Conservation (phyloP, 1,140 invertebrate species). For the Acromyrmex heyeri region DNA sequence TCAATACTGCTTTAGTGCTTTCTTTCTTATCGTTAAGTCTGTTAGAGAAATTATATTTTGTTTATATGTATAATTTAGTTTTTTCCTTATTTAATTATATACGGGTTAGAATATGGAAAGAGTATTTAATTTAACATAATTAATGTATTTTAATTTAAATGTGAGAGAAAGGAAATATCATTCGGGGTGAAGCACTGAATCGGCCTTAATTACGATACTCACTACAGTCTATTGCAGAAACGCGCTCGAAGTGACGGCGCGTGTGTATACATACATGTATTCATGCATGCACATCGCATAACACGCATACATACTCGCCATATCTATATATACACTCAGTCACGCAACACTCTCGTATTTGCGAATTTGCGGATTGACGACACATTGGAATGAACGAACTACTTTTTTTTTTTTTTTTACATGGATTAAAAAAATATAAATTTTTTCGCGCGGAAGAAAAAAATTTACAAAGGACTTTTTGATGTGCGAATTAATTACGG, state of each 20-base stretch:
- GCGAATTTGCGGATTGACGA: constrained; percentile 25
- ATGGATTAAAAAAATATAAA: neutral
- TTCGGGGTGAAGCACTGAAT: constrained; percentile 31
- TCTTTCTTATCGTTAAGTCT: constrained; percentile 5
- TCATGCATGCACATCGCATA: constrained; percentile 25
- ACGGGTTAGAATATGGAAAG: neutral
- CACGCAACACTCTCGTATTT: constrained; percentile 22
- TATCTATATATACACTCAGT: neutral
- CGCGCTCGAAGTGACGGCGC: constrained; percentile 15
- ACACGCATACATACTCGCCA: neutral
- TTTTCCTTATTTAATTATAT: neutral
- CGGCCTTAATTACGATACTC: constrained; percentile 56
- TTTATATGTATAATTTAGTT: neutral
- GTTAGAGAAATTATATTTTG: constrained; percentile 31
- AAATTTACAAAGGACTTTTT: neutral
- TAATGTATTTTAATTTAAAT: constrained; percentile 23
- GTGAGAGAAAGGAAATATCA: neutral
- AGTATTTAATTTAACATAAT: constrained; percentile 25
- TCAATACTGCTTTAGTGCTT: constrained; percentile 31
- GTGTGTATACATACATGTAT: constrained; percentile 37
- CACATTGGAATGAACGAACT: neutral
- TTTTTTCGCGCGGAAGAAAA: constrained; percentile 2
- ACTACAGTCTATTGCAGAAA: constrained; percentile 41
- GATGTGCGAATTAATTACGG: neutral
- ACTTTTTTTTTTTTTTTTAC: neutral